Base-by-base conservation (phyloP, 2,888 invertebrate genomes). In the Cheilosia vulpina region DNA sequence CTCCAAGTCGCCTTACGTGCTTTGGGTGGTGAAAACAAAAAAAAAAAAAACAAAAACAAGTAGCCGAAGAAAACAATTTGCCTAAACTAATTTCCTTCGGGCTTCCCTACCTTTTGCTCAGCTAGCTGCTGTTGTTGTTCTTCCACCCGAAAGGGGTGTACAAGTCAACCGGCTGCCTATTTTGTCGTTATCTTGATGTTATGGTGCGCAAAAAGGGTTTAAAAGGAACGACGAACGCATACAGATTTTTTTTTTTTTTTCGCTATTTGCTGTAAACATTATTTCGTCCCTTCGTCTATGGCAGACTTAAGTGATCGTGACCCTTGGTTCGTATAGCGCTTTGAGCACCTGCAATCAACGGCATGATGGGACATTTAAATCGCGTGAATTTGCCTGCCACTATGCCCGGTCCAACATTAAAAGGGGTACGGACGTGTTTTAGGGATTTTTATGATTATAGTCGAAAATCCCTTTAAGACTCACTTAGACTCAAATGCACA, bases 41-140 rank as follows among this genome's bases (percentile, higher is more conserved):
- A 79, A 69, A 65, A 45, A 45, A 38, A 9, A 38, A 11, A 0
- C 31, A 31, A 27, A 27, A 27, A 27, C 11, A 34, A 13, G 38
- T 13, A 38, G 53, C 55, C 75, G 66, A 79, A 87, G 88, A 89
- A 88, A 91, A 90, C 90, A 90, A 91, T 90, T 91, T 90, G 91
- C 89, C 90, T 90, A 90, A 91, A 89, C 90, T 91, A 90, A 90
- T 91, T 91, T 91, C 90, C 90, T 89, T 89, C 87, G 47, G 24
- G 65, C 53, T 38, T 19, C 21, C 47, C 34, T 47, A 19, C 47
- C 19, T 19, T 47, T 19, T 47, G 43, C 19, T 43, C 65, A 38
- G 38, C 15, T 17, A 17, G 11, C 31, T 17, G 24, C 34, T 58
- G 47, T 5, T 38, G 5, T n/a, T n/a, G 27, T 19, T 21, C 7